Percentiles rank a stretch among this genome's conserved stretches.
These are phyloP conservation scores for Callyntrura guangdongensis DNA, from an alignment of 2,888 invertebrate genomes.

Conservation along the genomic window DNA sequence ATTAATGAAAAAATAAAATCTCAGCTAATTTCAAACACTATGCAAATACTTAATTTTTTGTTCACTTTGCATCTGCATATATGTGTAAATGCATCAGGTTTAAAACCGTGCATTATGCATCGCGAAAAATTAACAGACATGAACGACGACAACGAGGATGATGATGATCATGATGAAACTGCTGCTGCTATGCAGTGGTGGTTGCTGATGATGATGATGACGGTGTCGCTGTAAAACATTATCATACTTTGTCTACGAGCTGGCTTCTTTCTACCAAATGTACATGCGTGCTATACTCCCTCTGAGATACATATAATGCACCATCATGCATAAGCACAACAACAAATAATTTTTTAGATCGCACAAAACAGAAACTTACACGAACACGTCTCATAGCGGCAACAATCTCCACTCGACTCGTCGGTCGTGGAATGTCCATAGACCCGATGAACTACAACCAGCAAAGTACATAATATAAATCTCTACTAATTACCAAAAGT, in stretches of 20 bases:
- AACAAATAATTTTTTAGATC: neutral
- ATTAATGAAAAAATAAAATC: constrained; percentile 1
- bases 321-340: neutral
- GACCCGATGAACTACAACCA: constrained; percentile 96
- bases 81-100: neutral
- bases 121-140: neutral
- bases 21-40: constrained; percentile 6
- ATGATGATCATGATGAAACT: neutral
- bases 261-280: too few relatives aligned
- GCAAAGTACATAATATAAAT: neutral
- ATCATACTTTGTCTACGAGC: too few relatives aligned
- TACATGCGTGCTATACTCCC: too few relatives aligned
- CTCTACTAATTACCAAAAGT: neutral
- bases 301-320: too few relatives aligned
- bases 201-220: too few relatives aligned
- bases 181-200: neutral
- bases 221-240: too few relatives aligned
- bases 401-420: constrained; percentile 98
- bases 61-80: neutral
- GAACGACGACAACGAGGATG: neutral
- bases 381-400: constrained; percentile 99
- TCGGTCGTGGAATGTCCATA: constrained; percentile 98
- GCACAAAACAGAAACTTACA: constrained; percentile 88
- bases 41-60: neutral
- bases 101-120: neutral